phyloP scores from a whole-genome alignment of 2,888 invertebrate genomes.

The Dorcus parallelipipedus region DNA sequence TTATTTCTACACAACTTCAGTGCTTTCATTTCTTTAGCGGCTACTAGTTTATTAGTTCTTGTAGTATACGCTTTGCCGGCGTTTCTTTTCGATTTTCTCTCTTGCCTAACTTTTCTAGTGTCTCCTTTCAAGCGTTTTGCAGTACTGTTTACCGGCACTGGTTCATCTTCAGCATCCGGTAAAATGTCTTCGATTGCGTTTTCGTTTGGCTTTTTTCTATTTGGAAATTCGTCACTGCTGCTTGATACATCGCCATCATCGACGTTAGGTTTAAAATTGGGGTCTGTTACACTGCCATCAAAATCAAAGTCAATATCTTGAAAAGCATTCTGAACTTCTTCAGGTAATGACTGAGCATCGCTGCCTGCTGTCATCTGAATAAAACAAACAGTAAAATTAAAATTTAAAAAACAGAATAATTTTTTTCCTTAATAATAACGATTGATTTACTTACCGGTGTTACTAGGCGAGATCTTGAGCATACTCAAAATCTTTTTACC shows the following conservation, averaged over 20 bases:
- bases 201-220: background rate
- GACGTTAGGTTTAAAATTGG: no score
- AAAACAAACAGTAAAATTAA: background rate
- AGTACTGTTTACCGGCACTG: no score
- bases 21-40: background rate
- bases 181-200: background rate
- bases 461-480: background rate
- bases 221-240: background rate
- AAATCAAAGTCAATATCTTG: no score
- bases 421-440: background rate
- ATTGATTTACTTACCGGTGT: background rate
- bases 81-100: background rate
- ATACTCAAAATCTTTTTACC: background rate
- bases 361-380: background rate
- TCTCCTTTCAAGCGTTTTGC: background rate
- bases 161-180: background rate
- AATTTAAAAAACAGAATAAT: background rate
- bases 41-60: background rate
- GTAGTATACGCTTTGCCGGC: background rate
- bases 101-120: background rate
- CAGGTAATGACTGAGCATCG: no score
- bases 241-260: background rate
- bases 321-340: no score
- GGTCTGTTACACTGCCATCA: no score
- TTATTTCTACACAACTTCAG: no score